These are phyloP conservation scores for Cydia amplana DNA, from an alignment of 1,140 invertebrate species.

Conservation along the genomic window DNA sequence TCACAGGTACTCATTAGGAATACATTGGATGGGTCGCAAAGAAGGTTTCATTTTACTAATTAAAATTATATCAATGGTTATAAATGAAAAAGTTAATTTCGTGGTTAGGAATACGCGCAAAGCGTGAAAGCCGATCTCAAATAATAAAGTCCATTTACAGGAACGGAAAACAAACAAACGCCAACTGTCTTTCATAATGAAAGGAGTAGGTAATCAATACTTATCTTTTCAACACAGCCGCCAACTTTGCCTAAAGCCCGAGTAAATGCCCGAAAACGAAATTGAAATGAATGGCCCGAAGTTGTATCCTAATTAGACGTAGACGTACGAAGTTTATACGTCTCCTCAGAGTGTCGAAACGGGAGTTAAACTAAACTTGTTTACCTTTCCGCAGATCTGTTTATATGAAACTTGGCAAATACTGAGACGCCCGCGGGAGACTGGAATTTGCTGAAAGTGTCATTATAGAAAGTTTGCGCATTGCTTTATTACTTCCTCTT, in stretches of 20 bases:
- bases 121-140: neutral
- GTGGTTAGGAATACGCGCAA: neutral
- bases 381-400: conserved; percentile 66
- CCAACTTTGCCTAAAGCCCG: conserved; percentile 26
- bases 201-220: conserved; percentile 26
- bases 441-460: conserved; percentile 58
- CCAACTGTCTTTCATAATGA: conserved; percentile 6
- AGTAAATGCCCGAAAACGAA: conserved; percentile 51
- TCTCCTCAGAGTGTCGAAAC: conserved; percentile 69
- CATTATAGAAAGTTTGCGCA: conserved; percentile 47
- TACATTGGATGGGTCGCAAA: too few relatives aligned
- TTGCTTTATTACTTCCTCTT: conserved; percentile 42
- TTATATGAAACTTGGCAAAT: conserved; percentile 68
- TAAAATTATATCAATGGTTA: too few relatives aligned
- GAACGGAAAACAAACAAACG: conserved; percentile 10
- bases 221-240: conserved; percentile 30
- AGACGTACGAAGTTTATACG: conserved; percentile 60
- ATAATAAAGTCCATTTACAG: neutral
- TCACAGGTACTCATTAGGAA: too few relatives aligned
- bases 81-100: too few relatives aligned
- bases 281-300: conserved; percentile 69
- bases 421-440: conserved; percentile 51
- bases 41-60: too few relatives aligned
- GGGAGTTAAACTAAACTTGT: conserved; percentile 70
- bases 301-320: conserved; percentile 69